Base-by-base conservation (phyloP, 2,113 vertebrate genomes). In the Phrynosoma platyrhinos region DNA sequence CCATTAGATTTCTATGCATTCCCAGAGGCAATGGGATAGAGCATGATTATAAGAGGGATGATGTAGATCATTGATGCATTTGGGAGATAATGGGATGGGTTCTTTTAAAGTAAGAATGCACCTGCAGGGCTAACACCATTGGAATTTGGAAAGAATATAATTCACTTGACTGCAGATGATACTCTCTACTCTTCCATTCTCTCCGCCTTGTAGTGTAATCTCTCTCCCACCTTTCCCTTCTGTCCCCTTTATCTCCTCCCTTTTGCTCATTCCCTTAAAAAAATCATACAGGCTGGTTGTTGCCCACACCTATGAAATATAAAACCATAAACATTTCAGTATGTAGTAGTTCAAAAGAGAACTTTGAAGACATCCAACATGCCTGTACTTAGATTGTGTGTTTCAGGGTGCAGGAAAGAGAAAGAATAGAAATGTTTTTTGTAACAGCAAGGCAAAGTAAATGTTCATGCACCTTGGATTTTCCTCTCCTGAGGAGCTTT, bases 271-370 rank as follows among this genome's bases (percentile, higher is more conserved):
- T 58, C 74, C 36, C 42, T 42, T 36, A 23, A 52, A 79, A 52
- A 77, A 91, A 84, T 92, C 92, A 94, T 92, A 92, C 88, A 86
- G 93, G 88, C 85, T 0, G 89, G 94, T 93, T 92, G 91, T 94
- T 93, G 92, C 87, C 93, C 85, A 5, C 92, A 93, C 92, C 86
- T 94, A 94, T 95, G 94, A 95, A 95, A 94, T 93, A 89, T 94
- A 94, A 94, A 94, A 94, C 94, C 90, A 91, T 95, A 95, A 94
- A 95, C 95, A 94, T 94, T 94, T 94, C 93, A 93, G 71, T 91
- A 68, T 92, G 27, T 86, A 74, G 86, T 92, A 91, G 92, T 94
- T 95, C 94, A 95, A 95, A 95, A 93, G 93, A 82, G 91, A 92
- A 88, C 94, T 95, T 94, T 94, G 93, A 94, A 94, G 88, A 91